Evolutionary conservation across 2,888 invertebrate species (phyloP).

Genomic region (Philereme vetulata): DNA sequence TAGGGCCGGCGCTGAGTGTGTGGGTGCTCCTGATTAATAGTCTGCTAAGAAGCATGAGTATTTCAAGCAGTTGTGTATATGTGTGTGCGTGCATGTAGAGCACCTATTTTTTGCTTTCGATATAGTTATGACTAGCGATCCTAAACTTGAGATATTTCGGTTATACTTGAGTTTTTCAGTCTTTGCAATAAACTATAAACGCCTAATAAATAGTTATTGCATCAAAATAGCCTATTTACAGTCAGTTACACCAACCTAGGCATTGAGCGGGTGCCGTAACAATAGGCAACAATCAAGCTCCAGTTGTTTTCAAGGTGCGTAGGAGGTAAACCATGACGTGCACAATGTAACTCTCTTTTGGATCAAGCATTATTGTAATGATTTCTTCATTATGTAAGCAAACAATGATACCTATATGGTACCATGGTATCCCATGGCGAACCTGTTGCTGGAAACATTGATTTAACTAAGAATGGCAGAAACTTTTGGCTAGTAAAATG

Average conservation of each 20-base stretch:
- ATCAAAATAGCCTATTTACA: constrained; percentile 18
- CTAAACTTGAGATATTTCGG: no score
- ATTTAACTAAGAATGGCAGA: no score
- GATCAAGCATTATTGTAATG: not conserved
- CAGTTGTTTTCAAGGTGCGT: constrained; percentile 33
- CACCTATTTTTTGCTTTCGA: no score
- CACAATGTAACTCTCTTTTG: constrained; percentile 7
- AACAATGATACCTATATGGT: not conserved
- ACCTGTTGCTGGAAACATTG: constrained; percentile 50
- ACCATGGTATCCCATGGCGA: constrained; percentile 27
- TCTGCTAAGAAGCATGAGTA: no score
- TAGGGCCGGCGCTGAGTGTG: no score
- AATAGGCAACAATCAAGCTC: constrained; percentile 34
- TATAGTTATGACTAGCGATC: no score
- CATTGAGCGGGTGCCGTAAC: constrained; percentile 28
- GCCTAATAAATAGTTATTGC: constrained; percentile 8
- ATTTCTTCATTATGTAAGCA: not conserved
- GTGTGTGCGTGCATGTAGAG: no score
- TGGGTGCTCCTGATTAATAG: no score
- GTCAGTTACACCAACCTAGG: constrained; percentile 25
- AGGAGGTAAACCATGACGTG: constrained; percentile 27
- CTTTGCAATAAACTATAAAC: no score
- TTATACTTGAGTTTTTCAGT: no score
- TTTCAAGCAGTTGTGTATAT: no score
- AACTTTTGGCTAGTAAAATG: not conserved